Evolutionary conservation across 2,113 vertebrate genomes (phyloP).

Genomic region (Callionymus lyra): DNA sequence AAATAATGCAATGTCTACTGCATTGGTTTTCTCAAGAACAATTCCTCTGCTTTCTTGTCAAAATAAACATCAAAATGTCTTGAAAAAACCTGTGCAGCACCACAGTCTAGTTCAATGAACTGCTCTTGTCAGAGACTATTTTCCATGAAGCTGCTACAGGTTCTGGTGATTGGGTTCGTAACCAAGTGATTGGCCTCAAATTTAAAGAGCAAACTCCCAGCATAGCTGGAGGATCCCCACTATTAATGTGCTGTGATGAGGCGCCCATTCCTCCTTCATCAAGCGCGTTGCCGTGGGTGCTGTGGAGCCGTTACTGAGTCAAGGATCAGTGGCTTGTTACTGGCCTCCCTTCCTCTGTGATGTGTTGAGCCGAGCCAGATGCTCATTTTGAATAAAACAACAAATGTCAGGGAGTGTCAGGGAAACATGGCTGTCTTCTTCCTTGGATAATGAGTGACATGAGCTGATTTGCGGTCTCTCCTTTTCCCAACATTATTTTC

Average conservation of each 20-base stretch:
- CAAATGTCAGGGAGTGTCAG: conserved; percentile 9
- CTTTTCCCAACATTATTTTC: too few relatives aligned
- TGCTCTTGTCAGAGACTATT: conserved; percentile 8
- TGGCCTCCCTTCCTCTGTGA: neutral
- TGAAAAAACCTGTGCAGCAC: too few relatives aligned
- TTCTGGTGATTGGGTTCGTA: conserved; percentile 9
- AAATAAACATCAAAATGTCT: too few relatives aligned
- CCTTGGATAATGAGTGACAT: too few relatives aligned
- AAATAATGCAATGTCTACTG: too few relatives aligned
- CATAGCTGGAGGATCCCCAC: conserved; percentile 6
- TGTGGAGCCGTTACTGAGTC: neutral
- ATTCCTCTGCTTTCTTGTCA: too few relatives aligned
- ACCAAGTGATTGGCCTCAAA: conserved; percentile 25
- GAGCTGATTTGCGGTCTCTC: too few relatives aligned
- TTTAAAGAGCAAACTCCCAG: conserved; percentile 10
- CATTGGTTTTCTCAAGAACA: too few relatives aligned
- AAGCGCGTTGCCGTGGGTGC: conserved; percentile 5
- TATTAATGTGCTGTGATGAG: conserved; percentile 29
- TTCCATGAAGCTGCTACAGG: too few relatives aligned
- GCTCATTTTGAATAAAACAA: conserved; percentile 14
- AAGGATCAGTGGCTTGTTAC: conserved; percentile 1
- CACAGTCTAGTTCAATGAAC: too few relatives aligned
- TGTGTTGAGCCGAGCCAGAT: conserved; percentile 5
- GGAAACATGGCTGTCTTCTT: neutral
- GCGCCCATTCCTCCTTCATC: conserved; percentile 6